phyloP scores from a whole-genome alignment of 1,140 invertebrate species.

The Ceratitis capitata region DNA sequence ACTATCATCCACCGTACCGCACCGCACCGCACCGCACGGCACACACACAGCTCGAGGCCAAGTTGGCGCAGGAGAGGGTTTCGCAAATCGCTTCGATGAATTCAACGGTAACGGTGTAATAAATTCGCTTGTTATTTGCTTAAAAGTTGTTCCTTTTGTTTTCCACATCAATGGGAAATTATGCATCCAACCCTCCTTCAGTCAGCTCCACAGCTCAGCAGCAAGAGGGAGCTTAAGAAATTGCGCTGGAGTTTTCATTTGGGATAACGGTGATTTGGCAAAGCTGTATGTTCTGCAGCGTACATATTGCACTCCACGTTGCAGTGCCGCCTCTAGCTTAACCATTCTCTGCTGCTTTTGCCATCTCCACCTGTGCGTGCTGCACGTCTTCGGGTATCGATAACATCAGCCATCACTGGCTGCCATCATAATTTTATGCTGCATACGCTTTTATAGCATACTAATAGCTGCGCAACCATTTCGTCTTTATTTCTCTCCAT shows the following conservation, averaged over 20 bases:
- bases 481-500: background rate
- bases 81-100: background rate
- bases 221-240: conserved; percentile 2
- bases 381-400: background rate
- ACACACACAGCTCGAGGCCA: background rate
- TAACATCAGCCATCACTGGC: conserved; percentile 9
- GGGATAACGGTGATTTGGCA: background rate
- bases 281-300: too few relatives aligned
- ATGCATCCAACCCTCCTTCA: background rate
- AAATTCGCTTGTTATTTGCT: conserved; percentile 40
- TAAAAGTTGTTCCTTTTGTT: conserved; percentile 40
- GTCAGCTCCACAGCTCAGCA: background rate
- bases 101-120: conserved; percentile 27
- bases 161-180: conserved; percentile 38
- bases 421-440: conserved; percentile 39
- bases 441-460: conserved; percentile 34
- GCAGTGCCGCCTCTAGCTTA: too few relatives aligned
- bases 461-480: conserved; percentile 25
- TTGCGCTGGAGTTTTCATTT: background rate
- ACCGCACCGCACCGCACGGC: too few relatives aligned
- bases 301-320: too few relatives aligned
- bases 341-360: too few relatives aligned
- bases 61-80: too few relatives aligned
- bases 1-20: conserved; percentile 3
- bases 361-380: background rate